A percentile compares a stretch with the other conserved stretches of the same genome.
Conservation (phyloP, 2,797 vertebrate genomes). For the Crocodylus rhombifer region DNA sequence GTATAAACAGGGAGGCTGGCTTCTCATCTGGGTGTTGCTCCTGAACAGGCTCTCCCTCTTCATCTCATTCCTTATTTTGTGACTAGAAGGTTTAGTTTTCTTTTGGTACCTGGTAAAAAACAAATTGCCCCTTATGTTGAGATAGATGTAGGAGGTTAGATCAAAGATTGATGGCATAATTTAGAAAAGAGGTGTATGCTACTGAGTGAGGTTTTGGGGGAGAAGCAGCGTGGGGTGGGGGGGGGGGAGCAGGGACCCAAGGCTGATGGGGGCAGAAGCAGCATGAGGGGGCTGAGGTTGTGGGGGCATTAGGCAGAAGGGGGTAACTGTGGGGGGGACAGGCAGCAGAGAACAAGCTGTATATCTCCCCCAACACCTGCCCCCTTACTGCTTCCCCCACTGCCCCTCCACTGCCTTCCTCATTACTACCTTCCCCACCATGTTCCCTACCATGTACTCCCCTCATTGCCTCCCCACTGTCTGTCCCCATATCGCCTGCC, state of each 20-base stretch:
- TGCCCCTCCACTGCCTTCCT: no score
- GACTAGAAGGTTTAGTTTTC: neutral
- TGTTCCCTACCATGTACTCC: no score
- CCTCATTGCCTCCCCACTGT: no score
- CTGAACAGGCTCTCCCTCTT: neutral
- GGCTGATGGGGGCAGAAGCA: no score
- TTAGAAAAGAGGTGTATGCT: neutral
- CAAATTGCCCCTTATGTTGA: neutral
- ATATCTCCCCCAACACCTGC: no score
- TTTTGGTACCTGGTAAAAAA: neutral
- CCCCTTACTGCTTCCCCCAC: no score
- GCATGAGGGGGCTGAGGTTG: no score
- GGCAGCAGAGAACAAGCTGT: no score
- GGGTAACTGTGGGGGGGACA: no score
- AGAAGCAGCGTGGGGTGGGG: neutral
- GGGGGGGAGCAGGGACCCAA: neutral
- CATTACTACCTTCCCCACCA: no score
- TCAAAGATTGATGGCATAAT: neutral
- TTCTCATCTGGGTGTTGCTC: neutral
- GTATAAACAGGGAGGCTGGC: neutral
- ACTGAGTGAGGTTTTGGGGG: neutral
- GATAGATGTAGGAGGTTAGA: neutral
- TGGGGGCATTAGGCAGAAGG: no score
- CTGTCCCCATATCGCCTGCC: no score
- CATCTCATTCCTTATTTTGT: neutral